Evolutionary conservation across 2,888 invertebrate species (phyloP).

Genomic region (Smittia sp.): DNA sequence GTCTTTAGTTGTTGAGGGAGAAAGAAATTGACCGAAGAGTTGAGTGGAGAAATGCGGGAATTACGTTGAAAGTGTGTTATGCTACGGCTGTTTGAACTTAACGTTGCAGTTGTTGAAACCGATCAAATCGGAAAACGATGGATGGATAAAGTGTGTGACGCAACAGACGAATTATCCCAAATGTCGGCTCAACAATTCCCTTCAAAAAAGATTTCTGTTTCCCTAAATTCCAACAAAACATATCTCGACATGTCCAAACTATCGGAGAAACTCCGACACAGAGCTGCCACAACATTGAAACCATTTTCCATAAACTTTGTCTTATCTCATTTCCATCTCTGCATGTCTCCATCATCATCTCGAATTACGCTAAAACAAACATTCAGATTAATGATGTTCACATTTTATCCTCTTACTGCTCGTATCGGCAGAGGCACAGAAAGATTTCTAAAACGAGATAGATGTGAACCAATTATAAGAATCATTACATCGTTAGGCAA

Average conservation of each 20-base stretch:
- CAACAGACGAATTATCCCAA: too few relatives aligned
- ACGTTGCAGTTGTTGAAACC: too few relatives aligned
- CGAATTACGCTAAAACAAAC: background rate
- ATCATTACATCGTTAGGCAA: conserved; percentile 38
- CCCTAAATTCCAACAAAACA: too few relatives aligned
- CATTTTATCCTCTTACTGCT: background rate
- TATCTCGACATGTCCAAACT: too few relatives aligned
- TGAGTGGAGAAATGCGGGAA: too few relatives aligned
- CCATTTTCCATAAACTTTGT: conserved; percentile 1
- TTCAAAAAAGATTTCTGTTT: too few relatives aligned
- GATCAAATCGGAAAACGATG: too few relatives aligned
- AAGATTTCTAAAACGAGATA: conserved; percentile 12
- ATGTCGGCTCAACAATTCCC: too few relatives aligned
- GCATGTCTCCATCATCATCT: conserved; percentile 1
- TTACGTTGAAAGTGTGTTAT: too few relatives aligned
- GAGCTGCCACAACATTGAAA: background rate
- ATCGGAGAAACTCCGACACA: too few relatives aligned
- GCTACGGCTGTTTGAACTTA: too few relatives aligned
- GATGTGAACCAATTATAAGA: conserved; percentile 36
- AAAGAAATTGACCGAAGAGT: background rate
- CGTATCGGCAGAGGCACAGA: background rate
- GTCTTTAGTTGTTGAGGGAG: background rate
- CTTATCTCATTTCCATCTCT: background rate
- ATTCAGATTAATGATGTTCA: background rate
- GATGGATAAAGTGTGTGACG: too few relatives aligned